Percentiles rank a stretch among this genome's conserved stretches.
These are phyloP conservation scores for Palythoa heliodiscus DNA, from an alignment of 92 coral and sea anemone species.

Conservation along the genomic window DNA sequence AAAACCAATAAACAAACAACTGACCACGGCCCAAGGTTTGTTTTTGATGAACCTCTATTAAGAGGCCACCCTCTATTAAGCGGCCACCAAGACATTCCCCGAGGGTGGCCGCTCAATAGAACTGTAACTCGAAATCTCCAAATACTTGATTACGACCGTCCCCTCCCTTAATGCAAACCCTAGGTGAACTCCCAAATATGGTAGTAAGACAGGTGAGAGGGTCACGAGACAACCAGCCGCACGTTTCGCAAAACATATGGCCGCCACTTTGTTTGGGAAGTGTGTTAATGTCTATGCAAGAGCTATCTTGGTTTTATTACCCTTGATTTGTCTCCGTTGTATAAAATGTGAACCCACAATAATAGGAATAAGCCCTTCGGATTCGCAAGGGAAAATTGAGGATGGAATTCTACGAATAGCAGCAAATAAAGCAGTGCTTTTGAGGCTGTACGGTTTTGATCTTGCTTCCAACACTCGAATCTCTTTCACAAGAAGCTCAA, in stretches of 20 bases:
- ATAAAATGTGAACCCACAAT: constrained; percentile 68
- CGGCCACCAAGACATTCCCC: too few species aligned
- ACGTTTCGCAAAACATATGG: constrained; percentile 57
- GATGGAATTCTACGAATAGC: constrained; percentile 66
- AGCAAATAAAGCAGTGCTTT: constrained; percentile 50
- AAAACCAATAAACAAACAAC: too few species aligned
- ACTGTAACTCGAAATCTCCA: too few species aligned
- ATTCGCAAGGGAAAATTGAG: constrained; percentile 57
- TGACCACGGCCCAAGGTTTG: too few species aligned
- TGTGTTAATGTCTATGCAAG: constrained; percentile 35
- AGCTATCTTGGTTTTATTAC: constrained; percentile 47
- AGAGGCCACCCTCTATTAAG: too few species aligned
- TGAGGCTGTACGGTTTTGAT: constrained; percentile 69
- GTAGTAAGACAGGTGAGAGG: neutral
- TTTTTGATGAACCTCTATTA: too few species aligned
- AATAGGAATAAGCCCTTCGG: constrained; percentile 83
- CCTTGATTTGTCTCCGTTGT: constrained; percentile 41
- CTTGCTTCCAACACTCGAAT: constrained; percentile 63
- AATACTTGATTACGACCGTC: too few species aligned
- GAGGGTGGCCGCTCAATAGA: too few species aligned
- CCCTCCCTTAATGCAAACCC: neutral
- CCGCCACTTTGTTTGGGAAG: constrained; percentile 66
- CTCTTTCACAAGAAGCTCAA: constrained; percentile 71
- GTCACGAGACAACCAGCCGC: neutral
- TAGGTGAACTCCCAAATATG: neutral